A percentile compares a stretch with the other conserved stretches of the same genome.
These are phyloP conservation scores for Nasonia oneida DNA, from an alignment of 2,888 invertebrate genomes.

Conservation along the genomic window DNA sequence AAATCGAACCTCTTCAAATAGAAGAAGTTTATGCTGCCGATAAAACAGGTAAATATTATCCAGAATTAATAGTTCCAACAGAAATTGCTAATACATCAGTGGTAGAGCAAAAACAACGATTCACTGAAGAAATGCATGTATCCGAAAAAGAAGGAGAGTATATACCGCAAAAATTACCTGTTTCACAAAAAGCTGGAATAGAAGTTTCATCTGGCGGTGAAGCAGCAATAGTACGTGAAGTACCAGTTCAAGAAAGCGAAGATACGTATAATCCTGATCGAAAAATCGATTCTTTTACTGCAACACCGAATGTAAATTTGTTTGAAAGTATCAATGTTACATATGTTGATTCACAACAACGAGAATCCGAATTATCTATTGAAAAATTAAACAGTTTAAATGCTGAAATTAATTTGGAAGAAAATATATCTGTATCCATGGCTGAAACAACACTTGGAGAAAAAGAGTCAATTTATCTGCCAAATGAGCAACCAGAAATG, in stretches of 20 bases:
- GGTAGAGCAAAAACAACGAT: constrained; percentile 84
- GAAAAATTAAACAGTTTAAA: constrained; percentile 80
- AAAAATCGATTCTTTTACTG: constrained; percentile 70
- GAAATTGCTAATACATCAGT: constrained; percentile 86
- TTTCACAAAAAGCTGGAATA: constrained; percentile 82
- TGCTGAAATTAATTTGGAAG: constrained; percentile 83
- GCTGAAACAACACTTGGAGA: constrained; percentile 83
- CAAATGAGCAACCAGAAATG: constrained; percentile 76
- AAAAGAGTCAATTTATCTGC: constrained; percentile 81
- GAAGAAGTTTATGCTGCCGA: constrained; percentile 86
- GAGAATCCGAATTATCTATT: constrained; percentile 82
- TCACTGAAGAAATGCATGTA: constrained; percentile 84
- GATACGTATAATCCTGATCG: constrained; percentile 79
- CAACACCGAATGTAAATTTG: constrained; percentile 73
- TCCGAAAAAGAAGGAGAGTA: constrained; percentile 86
- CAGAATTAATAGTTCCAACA: constrained; percentile 89
- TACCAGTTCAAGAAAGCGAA: constrained; percentile 85
- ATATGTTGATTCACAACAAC: constrained; percentile 84
- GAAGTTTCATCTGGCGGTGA: constrained; percentile 82
- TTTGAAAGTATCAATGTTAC: constrained; percentile 82
- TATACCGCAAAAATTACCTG: constrained; percentile 82
- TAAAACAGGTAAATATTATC: constrained; percentile 88
- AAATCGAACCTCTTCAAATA: constrained; percentile 84
- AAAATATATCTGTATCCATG: constrained; percentile 83
- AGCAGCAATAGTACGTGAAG: constrained; percentile 82